Conservation (phyloP, 2,888 invertebrate species). For the Trypoxylon attenuatum region DNA sequence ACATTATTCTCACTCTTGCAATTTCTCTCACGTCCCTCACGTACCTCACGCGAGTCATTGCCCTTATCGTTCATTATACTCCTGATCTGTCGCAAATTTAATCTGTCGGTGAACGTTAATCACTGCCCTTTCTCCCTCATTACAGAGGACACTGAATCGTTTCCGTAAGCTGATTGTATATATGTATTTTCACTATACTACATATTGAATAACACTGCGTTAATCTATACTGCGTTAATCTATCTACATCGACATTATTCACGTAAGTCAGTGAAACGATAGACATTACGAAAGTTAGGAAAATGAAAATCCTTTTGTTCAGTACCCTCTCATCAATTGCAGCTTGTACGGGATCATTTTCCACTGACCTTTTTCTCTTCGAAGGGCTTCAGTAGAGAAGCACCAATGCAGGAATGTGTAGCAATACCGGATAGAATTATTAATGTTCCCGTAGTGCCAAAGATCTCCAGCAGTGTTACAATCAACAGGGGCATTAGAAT, state of each 20-base stretch:
- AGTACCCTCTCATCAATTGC: conserved; percentile 7
- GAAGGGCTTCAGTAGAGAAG: conserved; percentile 75
- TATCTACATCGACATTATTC: no score
- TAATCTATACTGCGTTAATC: no score
- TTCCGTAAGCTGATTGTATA: no score
- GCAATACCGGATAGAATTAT: conserved; percentile 75
- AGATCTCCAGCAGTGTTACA: conserved; percentile 69
- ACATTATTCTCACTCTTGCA: conserved; percentile 1
- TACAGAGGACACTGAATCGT: neutral
- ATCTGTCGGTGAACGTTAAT: conserved; percentile 33
- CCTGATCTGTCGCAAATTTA: conserved; percentile 32
- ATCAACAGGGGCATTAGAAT: conserved; percentile 76
- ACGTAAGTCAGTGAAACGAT: no score
- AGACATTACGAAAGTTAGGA: no score
- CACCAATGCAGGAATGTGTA: conserved; percentile 74
- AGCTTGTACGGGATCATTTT: neutral
- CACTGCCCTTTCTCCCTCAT: neutral
- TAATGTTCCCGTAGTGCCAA: conserved; percentile 74
- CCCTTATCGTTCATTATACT: conserved; percentile 20
- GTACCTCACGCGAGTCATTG: no score
- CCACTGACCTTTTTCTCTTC: conserved; percentile 47
- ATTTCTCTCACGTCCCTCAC: no score
- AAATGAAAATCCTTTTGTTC: neutral
- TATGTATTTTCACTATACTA: no score
- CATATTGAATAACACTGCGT: no score